These are phyloP conservation scores for Ochropleura plecta DNA, from an alignment of 2,888 invertebrate species.

Conservation along the genomic window DNA sequence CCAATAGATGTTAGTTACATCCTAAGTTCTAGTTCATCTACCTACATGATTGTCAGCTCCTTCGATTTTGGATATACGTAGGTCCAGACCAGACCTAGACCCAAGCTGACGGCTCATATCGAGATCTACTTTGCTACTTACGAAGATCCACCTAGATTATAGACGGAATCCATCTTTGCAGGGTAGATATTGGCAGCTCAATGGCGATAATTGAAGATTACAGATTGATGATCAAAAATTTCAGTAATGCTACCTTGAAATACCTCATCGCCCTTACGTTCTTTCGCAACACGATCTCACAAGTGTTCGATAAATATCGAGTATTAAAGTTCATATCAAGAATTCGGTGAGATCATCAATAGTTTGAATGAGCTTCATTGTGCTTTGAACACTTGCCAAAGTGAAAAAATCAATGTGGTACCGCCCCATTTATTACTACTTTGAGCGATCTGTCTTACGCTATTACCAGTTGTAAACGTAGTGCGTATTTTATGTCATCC, in stretches of 20 bases:
- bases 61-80: too few relatives aligned
- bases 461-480: slow-evolving; percentile 31
- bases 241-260: background rate
- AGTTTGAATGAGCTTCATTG: slow-evolving; percentile 65
- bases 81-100: background rate
- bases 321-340: slow-evolving; percentile 65
- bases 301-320: slow-evolving; percentile 48
- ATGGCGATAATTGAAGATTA: background rate
- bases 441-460: slow-evolving; percentile 22
- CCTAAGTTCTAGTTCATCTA: background rate
- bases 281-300: slow-evolving; percentile 34
- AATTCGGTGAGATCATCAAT: slow-evolving; percentile 73
- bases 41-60: too few relatives aligned
- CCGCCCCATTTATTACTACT: slow-evolving; percentile 48
- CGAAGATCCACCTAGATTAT: background rate
- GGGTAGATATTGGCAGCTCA: background rate
- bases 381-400: slow-evolving; percentile 71
- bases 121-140: background rate
- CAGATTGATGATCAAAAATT: background rate
- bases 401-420: slow-evolving; percentile 55
- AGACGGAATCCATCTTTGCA: background rate
- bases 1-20: background rate
- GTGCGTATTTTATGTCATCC: background rate
- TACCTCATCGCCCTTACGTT: slow-evolving; percentile 9
- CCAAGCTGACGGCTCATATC: background rate